Conservation (phyloP, 1,140 invertebrate genomes). For the Papilio helenus region DNA sequence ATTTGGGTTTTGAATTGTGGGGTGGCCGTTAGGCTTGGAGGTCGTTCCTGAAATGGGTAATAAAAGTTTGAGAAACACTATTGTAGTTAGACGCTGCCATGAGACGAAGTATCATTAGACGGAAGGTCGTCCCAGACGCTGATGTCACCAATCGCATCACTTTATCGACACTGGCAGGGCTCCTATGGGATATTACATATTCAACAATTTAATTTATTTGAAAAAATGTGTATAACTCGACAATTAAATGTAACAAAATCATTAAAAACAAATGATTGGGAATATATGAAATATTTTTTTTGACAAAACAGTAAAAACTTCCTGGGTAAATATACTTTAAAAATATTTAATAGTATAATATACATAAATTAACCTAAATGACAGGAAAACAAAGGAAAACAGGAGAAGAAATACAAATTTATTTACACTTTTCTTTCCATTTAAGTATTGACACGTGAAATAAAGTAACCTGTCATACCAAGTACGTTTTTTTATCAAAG, state of each 20-base stretch:
- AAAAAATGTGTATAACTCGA: not conserved
- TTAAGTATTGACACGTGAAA: too few relatives aligned
- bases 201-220: not conserved
- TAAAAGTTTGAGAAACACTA: not conserved
- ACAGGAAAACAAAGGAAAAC: too few relatives aligned
- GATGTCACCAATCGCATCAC: constrained; percentile 73
- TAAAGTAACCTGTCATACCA: not conserved
- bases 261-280: too few relatives aligned
- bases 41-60: not conserved
- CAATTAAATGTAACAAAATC: too few relatives aligned
- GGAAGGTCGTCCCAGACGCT: constrained; percentile 69
- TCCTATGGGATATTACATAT: constrained; percentile 35
- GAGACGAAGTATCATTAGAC: constrained; percentile 69
- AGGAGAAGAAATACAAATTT: too few relatives aligned
- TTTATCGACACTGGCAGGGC: constrained; percentile 70
- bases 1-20: not conserved
- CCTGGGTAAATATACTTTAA: too few relatives aligned
- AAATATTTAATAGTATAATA: too few relatives aligned
- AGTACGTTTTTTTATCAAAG: not conserved
- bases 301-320: too few relatives aligned
- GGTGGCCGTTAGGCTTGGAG: not conserved
- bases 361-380: too few relatives aligned
- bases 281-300: too few relatives aligned
- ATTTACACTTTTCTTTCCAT: too few relatives aligned
- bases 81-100: constrained; percentile 45